Evolutionary conservation across 2,888 invertebrate species (phyloP), one percentile per base, ranked within the genome.

Genomic region (Zonitis immaculata): DNA sequence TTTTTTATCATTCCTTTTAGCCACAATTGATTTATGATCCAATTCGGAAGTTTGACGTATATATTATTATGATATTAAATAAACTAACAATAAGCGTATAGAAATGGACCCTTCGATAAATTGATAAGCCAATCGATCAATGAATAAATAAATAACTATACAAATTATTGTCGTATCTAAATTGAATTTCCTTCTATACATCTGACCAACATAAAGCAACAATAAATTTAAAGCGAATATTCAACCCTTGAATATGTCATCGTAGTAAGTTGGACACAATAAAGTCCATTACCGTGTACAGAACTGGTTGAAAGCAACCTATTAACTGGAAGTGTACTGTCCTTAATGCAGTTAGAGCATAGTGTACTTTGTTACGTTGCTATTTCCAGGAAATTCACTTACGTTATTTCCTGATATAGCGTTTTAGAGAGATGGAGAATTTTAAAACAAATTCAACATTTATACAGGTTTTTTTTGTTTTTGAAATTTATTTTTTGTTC

Each of bases 241-340:
- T 35, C 18, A 12, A 6, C 16, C 35, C 8, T 8, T 35, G 43
- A 46, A 54, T 61, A 62, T 4, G 18, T 64, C 56, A 58, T 56
- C 52, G 54, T 44, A 57, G 60, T 54, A 63, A n/a, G 22, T 63
- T 66, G 60, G 62, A 63, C 64, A 72, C 73, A 73, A 74, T 72
- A 70, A 69, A 73, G 71, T 73, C 73, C 73, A 75, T 75, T 75
- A 74, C 68, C 48, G 64, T 64, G 61, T 62, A 64, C 66, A 64
- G 67, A 62, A 57, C 58, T 63, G 60, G 68, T 62, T 72, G 72
- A 74, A 73, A 74, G 73, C 74, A 69, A 68, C 68, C 75, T 73
- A 74, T 75, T 74, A 75, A 71, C 72, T 64, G 70, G 65, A 73
- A 75, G 72, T 74, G 72, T 73, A 71, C 72, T 66, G 68, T 56